Base-by-base conservation (phyloP, 2,888 invertebrate genomes). In the Erpobdella octoculata region DNA sequence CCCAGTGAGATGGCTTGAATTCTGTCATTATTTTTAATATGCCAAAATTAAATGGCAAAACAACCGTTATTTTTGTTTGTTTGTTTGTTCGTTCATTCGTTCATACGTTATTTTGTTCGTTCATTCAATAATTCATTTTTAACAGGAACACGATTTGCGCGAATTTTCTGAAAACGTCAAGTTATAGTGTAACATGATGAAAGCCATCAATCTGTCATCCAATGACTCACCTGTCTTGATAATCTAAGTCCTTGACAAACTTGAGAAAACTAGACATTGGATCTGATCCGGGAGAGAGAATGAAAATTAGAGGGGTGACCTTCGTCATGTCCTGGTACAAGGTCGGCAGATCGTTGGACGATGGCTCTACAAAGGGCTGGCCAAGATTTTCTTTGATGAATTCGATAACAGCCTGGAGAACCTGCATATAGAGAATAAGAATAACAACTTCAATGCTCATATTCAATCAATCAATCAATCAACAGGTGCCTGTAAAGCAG, bases 311-410 rank as follows among this genome's bases (percentile, higher is more conserved):
- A 0, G 93, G 93, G 0, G 89, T 91, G 0, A 79, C 76, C 71
- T 81, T 81, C 73, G 76, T 79, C 81, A 83, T 84, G 76, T 84
- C 81, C 41, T 79, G 78, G 73, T 81, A 84, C 87, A 84, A 75
- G 2, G 81, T 80, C 37, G 78, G 76, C 62, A 84, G 84, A 71
- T 89, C 88, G 3, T 90, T 88, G 36, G 89, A 87, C 0, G 91
- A 90, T 74, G 90, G 90, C 82, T 93, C 92, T 5, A 92, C 89
- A 80, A 92, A 93, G 67, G 87, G 85, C 69, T 87, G 83, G 0
- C 93, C 93, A 25, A 93, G 86, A 77, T 90, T 90, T 41, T 84
- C 85, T 78, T 88, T 87, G 0, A 93, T 90, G 82, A 89, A 93
- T 75, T 90, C 88, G 0, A 89, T 89, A 9, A 92, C 88, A 1